These are phyloP conservation scores for Daktulosphaira vitifoliae DNA, from an alignment of 1,140 invertebrate species.

Conservation along the genomic window DNA sequence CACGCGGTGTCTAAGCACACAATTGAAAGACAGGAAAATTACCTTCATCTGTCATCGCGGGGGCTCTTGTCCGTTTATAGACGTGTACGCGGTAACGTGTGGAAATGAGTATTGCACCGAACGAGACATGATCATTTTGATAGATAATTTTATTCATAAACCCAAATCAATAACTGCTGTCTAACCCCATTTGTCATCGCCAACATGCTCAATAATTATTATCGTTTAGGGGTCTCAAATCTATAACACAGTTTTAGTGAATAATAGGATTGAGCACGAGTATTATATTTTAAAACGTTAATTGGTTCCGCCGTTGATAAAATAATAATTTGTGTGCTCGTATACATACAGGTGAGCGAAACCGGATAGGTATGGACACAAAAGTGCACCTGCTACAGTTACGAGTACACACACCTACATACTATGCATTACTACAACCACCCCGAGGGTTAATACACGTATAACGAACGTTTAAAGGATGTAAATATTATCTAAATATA, in stretches of 20 bases:
- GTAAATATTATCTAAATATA: constrained; percentile 4
- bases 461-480: constrained; percentile 21
- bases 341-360: constrained; percentile 12
- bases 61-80: no score
- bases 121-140: no score
- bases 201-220: no score
- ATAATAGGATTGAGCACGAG: no score
- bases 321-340: neutral
- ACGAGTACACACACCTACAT: neutral
- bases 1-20: neutral
- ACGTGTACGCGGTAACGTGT: no score
- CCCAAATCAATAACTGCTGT: no score
- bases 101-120: no score
- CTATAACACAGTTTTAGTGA: no score
- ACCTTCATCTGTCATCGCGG: constrained; percentile 30
- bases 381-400: constrained; percentile 31
- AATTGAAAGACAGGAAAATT: constrained; percentile 25
- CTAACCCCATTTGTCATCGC: no score
- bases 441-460: neutral
- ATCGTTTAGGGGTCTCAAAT: no score
- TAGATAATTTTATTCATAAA: no score
- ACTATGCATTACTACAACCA: neutral
- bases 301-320: neutral
- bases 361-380: constrained; percentile 31
- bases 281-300: neutral